phyloP scores from a whole-genome alignment of 2,797 vertebrate genomes.

The Apogon hyalosoma region DNA sequence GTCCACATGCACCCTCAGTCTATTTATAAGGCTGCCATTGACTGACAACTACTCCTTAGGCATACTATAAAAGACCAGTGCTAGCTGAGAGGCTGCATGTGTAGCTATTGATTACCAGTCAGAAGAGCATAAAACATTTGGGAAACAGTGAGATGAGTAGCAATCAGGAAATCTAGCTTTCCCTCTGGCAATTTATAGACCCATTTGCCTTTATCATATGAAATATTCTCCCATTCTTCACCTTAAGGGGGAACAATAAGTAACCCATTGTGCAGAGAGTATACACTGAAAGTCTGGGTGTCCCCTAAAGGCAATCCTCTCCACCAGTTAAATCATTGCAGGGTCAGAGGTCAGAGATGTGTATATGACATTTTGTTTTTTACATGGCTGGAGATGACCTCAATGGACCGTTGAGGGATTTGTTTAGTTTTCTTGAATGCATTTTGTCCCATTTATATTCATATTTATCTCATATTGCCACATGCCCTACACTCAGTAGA shows the following conservation, averaged over 20 bases:
- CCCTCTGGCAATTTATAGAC: constrained; percentile 84
- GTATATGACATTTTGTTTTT: constrained; percentile 62
- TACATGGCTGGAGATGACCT: constrained; percentile 62
- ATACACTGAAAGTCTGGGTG: constrained; percentile 52
- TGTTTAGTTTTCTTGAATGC: constrained; percentile 48
- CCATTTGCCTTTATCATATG: constrained; percentile 79
- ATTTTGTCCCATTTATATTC: constrained; percentile 64
- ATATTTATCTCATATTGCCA: constrained; percentile 48
- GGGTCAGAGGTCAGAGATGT: constrained; percentile 72
- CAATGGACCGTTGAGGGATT: constrained; percentile 45
- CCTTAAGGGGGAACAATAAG: constrained; percentile 66
- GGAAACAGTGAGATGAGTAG: constrained; percentile 81
- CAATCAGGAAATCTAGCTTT: constrained; percentile 78
- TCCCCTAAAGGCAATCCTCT: constrained; percentile 59
- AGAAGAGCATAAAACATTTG: constrained; percentile 83
- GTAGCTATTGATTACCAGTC: constrained; percentile 87
- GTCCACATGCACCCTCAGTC: constrained; percentile 62
- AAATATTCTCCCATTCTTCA: constrained; percentile 70
- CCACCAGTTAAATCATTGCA: constrained; percentile 52
- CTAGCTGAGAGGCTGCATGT: constrained; percentile 75
- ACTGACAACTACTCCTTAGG: constrained; percentile 75
- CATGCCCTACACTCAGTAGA: constrained; percentile 13
- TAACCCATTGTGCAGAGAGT: constrained; percentile 49
- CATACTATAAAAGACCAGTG: constrained; percentile 63
- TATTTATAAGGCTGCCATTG: constrained; percentile 75